Base-by-base conservation (phyloP, 1,140 invertebrate genomes). In the Epicauta chinensis region DNA sequence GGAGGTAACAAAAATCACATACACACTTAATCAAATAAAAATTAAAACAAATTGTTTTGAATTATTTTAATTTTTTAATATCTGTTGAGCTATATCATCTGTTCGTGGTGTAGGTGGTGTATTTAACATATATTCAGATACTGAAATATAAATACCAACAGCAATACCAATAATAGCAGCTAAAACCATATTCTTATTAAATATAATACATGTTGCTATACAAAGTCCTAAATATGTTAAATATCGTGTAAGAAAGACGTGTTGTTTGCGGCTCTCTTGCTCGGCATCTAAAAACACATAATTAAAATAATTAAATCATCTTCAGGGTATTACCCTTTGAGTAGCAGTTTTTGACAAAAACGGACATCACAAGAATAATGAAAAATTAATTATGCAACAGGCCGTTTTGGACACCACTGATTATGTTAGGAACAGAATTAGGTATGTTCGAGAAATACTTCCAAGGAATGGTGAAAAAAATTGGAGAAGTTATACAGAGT, bases 171-270 rank as follows among this genome's bases (percentile, higher is more conserved):
- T 79, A 41, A 86, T 64, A 49, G 82, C 82, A 15, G 87, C 87
- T 34, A 86, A 68, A 53, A 80, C 75, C 16, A 82, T 74, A 60
- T 84, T 89, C 52, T 83, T 82, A 65, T 88, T 81, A 46, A 90
- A 86, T 60, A 91, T 89, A 40, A 91, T 91, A 63, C 81, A 87
- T 1, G 87, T 89, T 48, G 87, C 85, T 32, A 89, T 64, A 61
- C 84, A 86, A 12, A 92, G 74, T 10, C 89, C 89, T 45, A 86
- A 73, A 67, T 92, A 91, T 2, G 86, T 89, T 16, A 84, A 71
- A 67, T 91, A 89, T 53, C 89, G 74, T 10, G 83, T 78, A 17
- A 80, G 69, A 63, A 78, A 83, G 56, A 84, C 78, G 48, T 70
- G 71, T 10, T 65, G 61, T 37, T 72, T 71, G 35, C 73, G 71